These are phyloP conservation scores for Conistra vaccinii DNA, from an alignment of 2,888 invertebrate genomes.

Conservation along the genomic window DNA sequence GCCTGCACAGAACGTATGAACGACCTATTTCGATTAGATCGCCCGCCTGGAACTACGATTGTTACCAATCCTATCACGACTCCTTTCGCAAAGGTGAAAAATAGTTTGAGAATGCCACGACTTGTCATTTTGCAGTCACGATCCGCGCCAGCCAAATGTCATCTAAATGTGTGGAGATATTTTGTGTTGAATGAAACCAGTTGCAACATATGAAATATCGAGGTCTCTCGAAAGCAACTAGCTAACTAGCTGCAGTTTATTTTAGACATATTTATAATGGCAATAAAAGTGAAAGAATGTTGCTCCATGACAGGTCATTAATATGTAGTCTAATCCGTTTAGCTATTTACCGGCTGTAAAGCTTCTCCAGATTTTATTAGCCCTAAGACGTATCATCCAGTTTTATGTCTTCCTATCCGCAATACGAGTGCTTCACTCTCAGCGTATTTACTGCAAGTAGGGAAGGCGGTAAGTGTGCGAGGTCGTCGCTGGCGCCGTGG, in stretches of 20 bases:
- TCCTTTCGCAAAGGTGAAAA: conserved; percentile 89
- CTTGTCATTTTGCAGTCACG: conserved; percentile 89
- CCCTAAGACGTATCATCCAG: conserved; percentile 43
- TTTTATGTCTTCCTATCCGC: conserved; percentile 66
- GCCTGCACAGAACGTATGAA: conserved; percentile 68
- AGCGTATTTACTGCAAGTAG: conserved; percentile 51
- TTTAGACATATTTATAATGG: conserved; percentile 50
- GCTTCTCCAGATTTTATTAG: conserved; percentile 59
- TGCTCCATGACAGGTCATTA: conserved; percentile 50
- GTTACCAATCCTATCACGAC: conserved; percentile 89
- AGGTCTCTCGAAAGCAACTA: conserved; percentile 61
- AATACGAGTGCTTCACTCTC: conserved; percentile 45
- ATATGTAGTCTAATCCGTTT: conserved; percentile 51
- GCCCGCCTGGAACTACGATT: conserved; percentile 79
- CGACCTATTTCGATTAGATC: conserved; percentile 86
- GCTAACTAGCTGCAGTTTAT: conserved; percentile 42
- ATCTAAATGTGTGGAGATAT: conserved; percentile 74
- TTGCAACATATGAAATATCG: conserved; percentile 65
- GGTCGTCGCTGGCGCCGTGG: conserved; percentile 64
- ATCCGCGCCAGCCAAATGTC: conserved; percentile 83
- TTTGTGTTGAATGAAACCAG: conserved; percentile 66
- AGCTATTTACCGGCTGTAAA: conserved; percentile 54
- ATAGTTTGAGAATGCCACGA: conserved; percentile 89
- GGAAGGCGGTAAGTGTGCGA: conserved; percentile 76
- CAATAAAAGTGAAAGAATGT: conserved; percentile 66